Evolutionary conservation across 2,888 invertebrate species (phyloP), one percentile per base, ranked within the genome.

Genomic region (Imbricaverruca yamaguchii): DNA sequence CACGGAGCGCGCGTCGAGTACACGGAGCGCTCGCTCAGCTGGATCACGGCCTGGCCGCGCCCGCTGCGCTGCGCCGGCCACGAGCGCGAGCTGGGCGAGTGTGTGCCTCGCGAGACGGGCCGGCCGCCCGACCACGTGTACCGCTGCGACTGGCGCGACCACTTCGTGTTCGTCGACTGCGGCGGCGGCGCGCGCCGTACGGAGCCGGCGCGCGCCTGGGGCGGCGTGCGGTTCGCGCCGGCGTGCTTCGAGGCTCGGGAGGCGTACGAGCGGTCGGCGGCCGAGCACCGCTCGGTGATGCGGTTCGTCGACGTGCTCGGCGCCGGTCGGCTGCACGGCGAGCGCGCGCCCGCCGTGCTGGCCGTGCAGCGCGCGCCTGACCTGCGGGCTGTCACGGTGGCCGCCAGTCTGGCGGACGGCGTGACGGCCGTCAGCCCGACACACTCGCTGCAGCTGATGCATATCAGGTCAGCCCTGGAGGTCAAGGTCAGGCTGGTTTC

Each of bases 241-340:
- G 74, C 21, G 3, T 0, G 2, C 23, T 23, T 74, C 21, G 74
- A 74, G 74, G 8, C 53, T 15, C 59, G 59, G 1, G 59, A 59
- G 12, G 15, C 59, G 59, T 59, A 59, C 59, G 59, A 59, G 11
- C 11, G 59, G 15, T 94, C 95, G 85, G 91, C 92, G 12, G 91
- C 92, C 80, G 94, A 94, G 0, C 94, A 94, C 84, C 92, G 91
- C 83, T 83, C 83, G 15, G 57, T 83, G 10, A 8, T 83, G 80
- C 82, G 83, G 67, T 83, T 81, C 80, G 83, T 95, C 0, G 92
- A 94, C 84, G 93, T 99, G 80, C 91, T 92, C 80, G 96, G 97
- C 8, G 99, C 98, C 80, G 99, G 99, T 39, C 93, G 97, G 83
- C 89, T 98, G 55, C 99, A 99, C 86, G 96, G 95, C 85, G 96